These are phyloP conservation scores for Ommatoiulus sabulosus DNA, from an alignment of 2,888 invertebrate genomes.

Conservation along the genomic window DNA sequence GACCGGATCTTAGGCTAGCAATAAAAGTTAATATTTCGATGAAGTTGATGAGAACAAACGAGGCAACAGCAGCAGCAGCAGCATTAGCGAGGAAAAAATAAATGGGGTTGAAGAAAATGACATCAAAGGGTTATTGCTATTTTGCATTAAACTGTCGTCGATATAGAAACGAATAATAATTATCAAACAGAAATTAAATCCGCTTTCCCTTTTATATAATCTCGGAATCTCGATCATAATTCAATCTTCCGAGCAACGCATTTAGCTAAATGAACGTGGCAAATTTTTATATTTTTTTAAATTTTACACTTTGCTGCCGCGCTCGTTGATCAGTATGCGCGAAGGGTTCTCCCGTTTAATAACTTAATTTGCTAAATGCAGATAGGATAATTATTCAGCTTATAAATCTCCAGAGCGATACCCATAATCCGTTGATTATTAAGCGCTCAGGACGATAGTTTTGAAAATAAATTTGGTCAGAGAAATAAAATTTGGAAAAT, in stretches of 20 bases:
- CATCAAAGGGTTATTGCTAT: slow-evolving; percentile 38
- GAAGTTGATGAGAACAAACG: slow-evolving; percentile 39
- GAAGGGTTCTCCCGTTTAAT: not conserved
- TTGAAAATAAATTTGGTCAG: too few species aligned
- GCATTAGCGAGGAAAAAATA: too few species aligned
- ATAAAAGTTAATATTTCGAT: slow-evolving; percentile 35
- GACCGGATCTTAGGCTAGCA: not conserved
- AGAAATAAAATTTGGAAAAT: too few species aligned
- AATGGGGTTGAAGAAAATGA: not conserved
- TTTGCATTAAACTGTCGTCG: not conserved
- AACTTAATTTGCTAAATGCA: not conserved
- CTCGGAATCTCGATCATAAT: not conserved
- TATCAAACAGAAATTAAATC: not conserved
- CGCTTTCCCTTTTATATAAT: not conserved
- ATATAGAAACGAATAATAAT: not conserved
- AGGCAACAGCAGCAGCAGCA: too few species aligned
- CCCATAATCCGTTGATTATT: too few species aligned
- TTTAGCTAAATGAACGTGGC: not conserved
- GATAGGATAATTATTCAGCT: not conserved
- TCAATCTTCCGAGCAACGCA: not conserved
- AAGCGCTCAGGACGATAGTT: too few species aligned
- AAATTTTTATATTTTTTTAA: not conserved
- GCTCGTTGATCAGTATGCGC: not conserved
- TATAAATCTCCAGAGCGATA: not conserved
- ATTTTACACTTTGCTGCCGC: not conserved